Evolutionary conservation across 2,888 invertebrate species (phyloP).

Genomic region (Synanthedon myopaeformis): DNA sequence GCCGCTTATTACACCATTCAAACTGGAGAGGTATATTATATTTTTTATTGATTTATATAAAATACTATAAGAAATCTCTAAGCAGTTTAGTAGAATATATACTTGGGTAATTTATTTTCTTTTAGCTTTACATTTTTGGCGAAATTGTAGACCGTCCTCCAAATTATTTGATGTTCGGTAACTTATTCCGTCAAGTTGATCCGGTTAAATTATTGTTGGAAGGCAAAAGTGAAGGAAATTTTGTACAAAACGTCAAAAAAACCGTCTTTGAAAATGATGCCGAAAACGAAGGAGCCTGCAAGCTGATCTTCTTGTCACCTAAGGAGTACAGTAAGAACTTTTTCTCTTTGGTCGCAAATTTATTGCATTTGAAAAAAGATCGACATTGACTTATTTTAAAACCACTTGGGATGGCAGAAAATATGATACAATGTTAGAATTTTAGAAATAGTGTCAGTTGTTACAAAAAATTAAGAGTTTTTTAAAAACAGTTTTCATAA

Average conservation of each 20-base stretch:
- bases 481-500: too few species aligned
- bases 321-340: constrained; percentile 69
- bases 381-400: too few species aligned
- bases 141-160: constrained; percentile 76
- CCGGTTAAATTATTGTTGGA: constrained; percentile 69
- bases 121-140: constrained; percentile 73
- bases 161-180: constrained; percentile 70
- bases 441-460: too few species aligned
- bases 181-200: constrained; percentile 71
- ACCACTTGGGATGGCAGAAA: too few species aligned
- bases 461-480: too few species aligned
- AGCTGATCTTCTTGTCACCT: constrained; percentile 66
- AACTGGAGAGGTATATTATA: constrained; percentile 68
- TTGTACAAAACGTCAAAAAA: constrained; percentile 54
- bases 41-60: not conserved
- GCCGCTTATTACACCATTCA: constrained; percentile 78
- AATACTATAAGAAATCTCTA: too few species aligned
- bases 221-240: constrained; percentile 62
- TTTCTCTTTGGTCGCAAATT: not conserved
- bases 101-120: not conserved
- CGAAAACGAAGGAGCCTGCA: constrained; percentile 44
- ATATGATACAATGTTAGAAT: too few species aligned
- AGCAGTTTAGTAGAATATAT: too few species aligned
- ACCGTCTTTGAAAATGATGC: constrained; percentile 39
- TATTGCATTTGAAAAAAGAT: too few species aligned